These are phyloP conservation scores for Ivindomyrus marchei DNA, from an alignment of 2,113 vertebrate species.

Conservation along the genomic window DNA sequence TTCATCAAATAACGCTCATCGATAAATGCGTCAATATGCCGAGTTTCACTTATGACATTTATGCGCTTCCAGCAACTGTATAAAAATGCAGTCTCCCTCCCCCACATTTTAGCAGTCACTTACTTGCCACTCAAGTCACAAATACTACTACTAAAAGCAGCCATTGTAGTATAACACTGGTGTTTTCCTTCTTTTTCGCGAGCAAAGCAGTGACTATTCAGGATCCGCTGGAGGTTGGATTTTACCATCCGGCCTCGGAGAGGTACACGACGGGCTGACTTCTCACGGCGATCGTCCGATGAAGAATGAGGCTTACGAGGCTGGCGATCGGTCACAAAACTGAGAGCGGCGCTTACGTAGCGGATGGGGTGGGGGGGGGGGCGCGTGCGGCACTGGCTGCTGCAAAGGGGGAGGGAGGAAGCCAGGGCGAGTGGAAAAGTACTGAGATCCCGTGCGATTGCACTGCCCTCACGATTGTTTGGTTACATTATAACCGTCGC, in stretches of 20 bases:
- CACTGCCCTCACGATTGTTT: background rate
- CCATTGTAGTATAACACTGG: slow-evolving; percentile 53
- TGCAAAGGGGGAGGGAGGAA: background rate
- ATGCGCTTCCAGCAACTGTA: background rate
- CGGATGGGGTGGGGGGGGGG: background rate
- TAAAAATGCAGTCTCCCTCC: background rate
- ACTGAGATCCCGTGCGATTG: slow-evolving; percentile 19
- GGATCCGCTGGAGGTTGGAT: slow-evolving; percentile 80
- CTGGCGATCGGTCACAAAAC: slow-evolving; percentile 8
- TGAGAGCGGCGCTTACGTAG: slow-evolving; percentile 15
- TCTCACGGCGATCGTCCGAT: slow-evolving; percentile 46
- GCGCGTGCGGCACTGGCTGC: slow-evolving; percentile 2
- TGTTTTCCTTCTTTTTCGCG: slow-evolving; percentile 75
- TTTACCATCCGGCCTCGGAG: slow-evolving; percentile 77
- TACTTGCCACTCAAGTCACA: slow-evolving; percentile 70
- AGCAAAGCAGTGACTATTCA: slow-evolving; percentile 79
- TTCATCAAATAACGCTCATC: background rate
- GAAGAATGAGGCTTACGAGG: slow-evolving; percentile 21
- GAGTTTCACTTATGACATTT: background rate
- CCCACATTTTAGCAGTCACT: slow-evolving; percentile 45
- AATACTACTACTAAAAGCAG: slow-evolving; percentile 62
- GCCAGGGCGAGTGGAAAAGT: slow-evolving; percentile 35
- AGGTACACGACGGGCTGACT: slow-evolving; percentile 60
- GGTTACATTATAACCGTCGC: background rate
- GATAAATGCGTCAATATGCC: too few species aligned